Percentiles rank a stretch among this genome's conserved stretches.
phyloP scores from a whole-genome alignment of 1,140 invertebrate species.

The Caerostris extrusa region DNA sequence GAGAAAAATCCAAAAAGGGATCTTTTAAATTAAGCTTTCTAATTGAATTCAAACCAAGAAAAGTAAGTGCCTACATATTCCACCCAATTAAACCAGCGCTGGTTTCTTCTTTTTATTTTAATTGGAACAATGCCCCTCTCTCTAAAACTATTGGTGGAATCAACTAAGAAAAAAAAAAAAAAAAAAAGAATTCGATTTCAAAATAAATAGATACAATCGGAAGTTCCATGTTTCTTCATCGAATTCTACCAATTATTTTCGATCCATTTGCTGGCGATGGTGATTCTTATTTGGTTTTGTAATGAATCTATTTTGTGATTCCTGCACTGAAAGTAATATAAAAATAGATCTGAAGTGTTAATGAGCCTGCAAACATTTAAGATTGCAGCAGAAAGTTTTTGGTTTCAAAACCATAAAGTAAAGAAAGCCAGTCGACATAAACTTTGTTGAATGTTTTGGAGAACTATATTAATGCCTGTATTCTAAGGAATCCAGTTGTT shows the following conservation, averaged over 20 bases:
- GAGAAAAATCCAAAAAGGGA: not conserved
- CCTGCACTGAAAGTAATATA: not conserved
- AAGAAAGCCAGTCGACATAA: no score
- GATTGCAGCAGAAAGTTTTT: no score
- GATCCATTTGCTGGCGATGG: slow-evolving; percentile 1
- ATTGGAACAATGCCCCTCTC: slow-evolving; percentile 41
- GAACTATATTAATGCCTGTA: no score
- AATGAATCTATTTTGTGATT: slow-evolving; percentile 5
- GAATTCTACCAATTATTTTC: slow-evolving; percentile 38
- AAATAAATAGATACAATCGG: not conserved
- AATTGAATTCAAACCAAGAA: slow-evolving; percentile 33
- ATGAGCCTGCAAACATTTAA: no score
- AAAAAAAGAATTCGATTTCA: not conserved
- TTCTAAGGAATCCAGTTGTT: no score
- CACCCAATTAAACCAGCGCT: slow-evolving; percentile 34
- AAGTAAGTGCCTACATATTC: slow-evolving; percentile 41
- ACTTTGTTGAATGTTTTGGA: no score
- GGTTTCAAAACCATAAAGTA: no score
- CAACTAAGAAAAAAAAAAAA: not conserved
- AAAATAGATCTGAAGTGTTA: no score
- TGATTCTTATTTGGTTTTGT: not conserved
- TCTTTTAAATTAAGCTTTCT: slow-evolving; percentile 54
- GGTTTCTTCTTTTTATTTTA: slow-evolving; percentile 42
- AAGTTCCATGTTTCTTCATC: not conserved
- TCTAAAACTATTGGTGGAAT: not conserved